phyloP scores from a whole-genome alignment of 2,113 vertebrate species.

The Corvus cornix region DNA sequence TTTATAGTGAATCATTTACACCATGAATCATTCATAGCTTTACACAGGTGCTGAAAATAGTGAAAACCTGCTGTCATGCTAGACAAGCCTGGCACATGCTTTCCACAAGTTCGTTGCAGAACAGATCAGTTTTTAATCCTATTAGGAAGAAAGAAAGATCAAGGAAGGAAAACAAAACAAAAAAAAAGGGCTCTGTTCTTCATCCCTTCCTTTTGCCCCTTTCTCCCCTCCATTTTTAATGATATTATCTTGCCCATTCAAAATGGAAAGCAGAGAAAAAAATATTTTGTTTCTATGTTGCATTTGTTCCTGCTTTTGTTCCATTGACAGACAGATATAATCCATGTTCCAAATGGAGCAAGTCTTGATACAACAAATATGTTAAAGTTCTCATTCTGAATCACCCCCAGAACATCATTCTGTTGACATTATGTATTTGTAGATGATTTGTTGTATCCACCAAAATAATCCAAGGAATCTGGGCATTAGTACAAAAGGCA shows the following conservation, averaged over 20 bases:
- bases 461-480: not conserved
- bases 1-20: slow-evolving; percentile 58
- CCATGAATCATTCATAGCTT: slow-evolving; percentile 54
- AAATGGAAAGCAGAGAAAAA: not conserved
- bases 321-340: not conserved
- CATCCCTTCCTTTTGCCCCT: not conserved
- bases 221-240: not conserved
- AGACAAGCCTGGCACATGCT: slow-evolving; percentile 24
- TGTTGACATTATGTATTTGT: not conserved
- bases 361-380: not conserved
- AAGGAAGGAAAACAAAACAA: not conserved
- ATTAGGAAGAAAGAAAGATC: not conserved
- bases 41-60: slow-evolving; percentile 52
- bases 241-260: not conserved
- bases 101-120: not conserved
- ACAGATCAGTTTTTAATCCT: slow-evolving; percentile 1
- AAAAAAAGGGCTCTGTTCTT: not conserved
- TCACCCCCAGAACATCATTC: not conserved
- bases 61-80: slow-evolving; percentile 15
- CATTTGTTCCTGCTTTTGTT: not conserved
- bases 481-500: slow-evolving; percentile 1
- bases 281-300: not conserved
- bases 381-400: not conserved
- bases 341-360: not conserved
- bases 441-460: slow-evolving; percentile 17